A percentile compares a stretch with the other conserved stretches of the same genome.
These are phyloP conservation scores for Tyria jacobaeae DNA, from an alignment of 2,888 invertebrate genomes.

Conservation along the genomic window DNA sequence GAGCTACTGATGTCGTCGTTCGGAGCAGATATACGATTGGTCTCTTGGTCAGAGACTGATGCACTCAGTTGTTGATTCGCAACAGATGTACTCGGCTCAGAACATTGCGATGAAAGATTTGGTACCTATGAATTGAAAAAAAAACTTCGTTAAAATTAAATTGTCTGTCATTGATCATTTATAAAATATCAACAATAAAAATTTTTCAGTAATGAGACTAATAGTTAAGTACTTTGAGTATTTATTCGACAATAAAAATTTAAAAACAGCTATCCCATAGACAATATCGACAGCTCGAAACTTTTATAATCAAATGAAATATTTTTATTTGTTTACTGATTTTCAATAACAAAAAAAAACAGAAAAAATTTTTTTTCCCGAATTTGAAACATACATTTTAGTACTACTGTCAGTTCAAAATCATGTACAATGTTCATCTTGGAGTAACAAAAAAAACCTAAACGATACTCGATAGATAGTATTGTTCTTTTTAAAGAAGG, in stretches of 20 bases:
- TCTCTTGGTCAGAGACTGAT: slow-evolving; percentile 14
- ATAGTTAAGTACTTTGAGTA: slow-evolving; percentile 12
- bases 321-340: slow-evolving; percentile 12
- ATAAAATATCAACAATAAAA: slow-evolving; percentile 13
- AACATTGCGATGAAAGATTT: slow-evolving; percentile 14
- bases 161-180: slow-evolving; percentile 12
- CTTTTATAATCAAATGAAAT: too few species aligned
- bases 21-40: slow-evolving; percentile 11
- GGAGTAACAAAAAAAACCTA: slow-evolving; percentile 13
- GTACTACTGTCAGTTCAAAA: slow-evolving; percentile 10
- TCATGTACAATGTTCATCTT: slow-evolving; percentile 11
- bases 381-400: slow-evolving; percentile 13
- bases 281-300: slow-evolving; percentile 12
- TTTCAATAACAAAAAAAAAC: slow-evolving; percentile 13
- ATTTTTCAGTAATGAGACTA: slow-evolving; percentile 11
- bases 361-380: slow-evolving; percentile 6
- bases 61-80: slow-evolving; percentile 11
- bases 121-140: slow-evolving; percentile 13
- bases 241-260: slow-evolving; percentile 12
- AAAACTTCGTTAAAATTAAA: slow-evolving; percentile 11
- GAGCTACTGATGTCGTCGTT: slow-evolving; percentile 14
- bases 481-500: slow-evolving; percentile 12
- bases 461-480: slow-evolving; percentile 13
- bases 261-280: slow-evolving; percentile 10
- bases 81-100: slow-evolving; percentile 11